Conservation (phyloP, 2,888 invertebrate genomes). For the Acanthosepion lycidas region DNA sequence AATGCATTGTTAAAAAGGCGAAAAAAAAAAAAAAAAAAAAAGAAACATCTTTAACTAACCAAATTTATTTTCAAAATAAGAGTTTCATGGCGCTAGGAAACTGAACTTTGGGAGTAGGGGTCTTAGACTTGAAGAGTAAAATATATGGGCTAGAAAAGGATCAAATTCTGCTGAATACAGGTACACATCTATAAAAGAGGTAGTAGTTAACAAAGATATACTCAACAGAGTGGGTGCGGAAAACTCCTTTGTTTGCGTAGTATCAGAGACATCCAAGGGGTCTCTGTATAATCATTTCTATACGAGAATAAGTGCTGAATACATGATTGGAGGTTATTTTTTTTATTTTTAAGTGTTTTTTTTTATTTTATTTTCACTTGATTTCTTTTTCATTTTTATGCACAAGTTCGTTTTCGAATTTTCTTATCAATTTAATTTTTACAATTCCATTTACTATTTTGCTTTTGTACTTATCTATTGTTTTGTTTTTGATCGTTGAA, state of each 20-base stretch:
- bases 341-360: not conserved
- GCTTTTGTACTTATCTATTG: not conserved
- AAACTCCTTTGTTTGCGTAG: not conserved
- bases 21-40: not conserved
- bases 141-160: slow-evolving; percentile 1
- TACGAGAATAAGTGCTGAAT: not conserved
- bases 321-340: not conserved
- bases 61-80: slow-evolving; percentile 33
- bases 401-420: not conserved
- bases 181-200: slow-evolving; percentile 21
- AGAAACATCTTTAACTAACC: slow-evolving; percentile 33
- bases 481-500: not conserved
- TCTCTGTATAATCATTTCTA: not conserved
- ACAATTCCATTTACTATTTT: not conserved
- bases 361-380: not conserved
- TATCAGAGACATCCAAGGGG: not conserved
- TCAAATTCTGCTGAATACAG: slow-evolving; percentile 15
- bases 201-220: not conserved
- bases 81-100: not conserved
- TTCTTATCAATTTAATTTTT: slow-evolving; percentile 20
- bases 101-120: slow-evolving; percentile 33
- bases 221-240: not conserved
- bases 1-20: no score
- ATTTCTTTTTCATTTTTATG: not conserved
- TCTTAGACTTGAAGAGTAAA: not conserved